Conservation (phyloP, 2,888 invertebrate species). For the Melieria picta region DNA sequence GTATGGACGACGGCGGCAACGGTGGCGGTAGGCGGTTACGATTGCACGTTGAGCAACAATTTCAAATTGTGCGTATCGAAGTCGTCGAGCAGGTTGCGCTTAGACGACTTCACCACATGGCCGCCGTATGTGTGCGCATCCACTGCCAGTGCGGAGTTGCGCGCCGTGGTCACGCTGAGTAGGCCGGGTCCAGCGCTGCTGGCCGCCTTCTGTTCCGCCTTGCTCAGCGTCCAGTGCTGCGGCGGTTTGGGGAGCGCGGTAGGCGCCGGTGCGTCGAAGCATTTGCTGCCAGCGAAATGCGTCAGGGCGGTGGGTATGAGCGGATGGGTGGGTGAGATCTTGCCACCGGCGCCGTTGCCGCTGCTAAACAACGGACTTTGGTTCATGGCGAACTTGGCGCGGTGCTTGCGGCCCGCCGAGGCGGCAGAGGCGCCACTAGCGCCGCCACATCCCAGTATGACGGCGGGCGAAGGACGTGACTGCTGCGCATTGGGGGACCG, state of each 20-base stretch:
- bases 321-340: constrained; percentile 58
- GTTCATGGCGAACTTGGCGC: constrained; percentile 44
- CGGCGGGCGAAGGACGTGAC: constrained; percentile 56
- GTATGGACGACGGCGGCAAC: constrained; percentile 18
- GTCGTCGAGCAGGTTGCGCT: constrained; percentile 64
- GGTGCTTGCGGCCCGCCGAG: constrained; percentile 55
- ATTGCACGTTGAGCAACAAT: constrained; percentile 73
- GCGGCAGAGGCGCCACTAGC: constrained; percentile 42
- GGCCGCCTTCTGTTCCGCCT: constrained; percentile 41
- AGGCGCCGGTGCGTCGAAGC: constrained; percentile 84
- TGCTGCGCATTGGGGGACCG: constrained; percentile 49
- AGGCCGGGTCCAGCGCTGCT: constrained; percentile 56
- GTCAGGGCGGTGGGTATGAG: constrained; percentile 65
- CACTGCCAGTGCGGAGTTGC: constrained; percentile 37
- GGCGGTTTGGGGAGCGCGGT: constrained; percentile 83
- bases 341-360: constrained; percentile 51
- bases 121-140: constrained; percentile 46
- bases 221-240: constrained; percentile 74
- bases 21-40: constrained; percentile 57
- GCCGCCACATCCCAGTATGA: constrained; percentile 54
- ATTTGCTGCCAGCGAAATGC: constrained; percentile 79
- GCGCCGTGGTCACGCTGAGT: constrained; percentile 47
- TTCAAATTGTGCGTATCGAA: constrained; percentile 72
- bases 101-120: constrained; percentile 54
- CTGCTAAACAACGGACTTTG: constrained; percentile 38